These are phyloP conservation scores for Nezara viridula DNA, from an alignment of 2,888 invertebrate genomes.

Conservation along the genomic window DNA sequence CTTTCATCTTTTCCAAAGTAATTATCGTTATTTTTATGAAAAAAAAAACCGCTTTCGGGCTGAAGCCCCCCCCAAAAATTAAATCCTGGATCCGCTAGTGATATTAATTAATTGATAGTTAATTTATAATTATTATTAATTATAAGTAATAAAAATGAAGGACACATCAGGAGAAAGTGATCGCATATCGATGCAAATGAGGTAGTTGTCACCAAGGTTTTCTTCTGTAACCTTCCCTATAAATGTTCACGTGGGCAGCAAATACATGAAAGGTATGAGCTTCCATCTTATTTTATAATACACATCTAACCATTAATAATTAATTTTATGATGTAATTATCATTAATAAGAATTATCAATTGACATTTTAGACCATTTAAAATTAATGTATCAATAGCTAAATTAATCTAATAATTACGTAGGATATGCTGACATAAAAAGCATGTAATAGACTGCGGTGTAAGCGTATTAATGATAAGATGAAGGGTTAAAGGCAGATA, in stretches of 20 bases:
- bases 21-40: no score
- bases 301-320: background rate
- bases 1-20: no score
- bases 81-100: no score
- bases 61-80: no score
- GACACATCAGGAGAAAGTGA: background rate
- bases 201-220: background rate
- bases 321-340: background rate
- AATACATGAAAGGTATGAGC: background rate
- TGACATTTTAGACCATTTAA: background rate
- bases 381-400: background rate
- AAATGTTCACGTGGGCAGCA: background rate
- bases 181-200: conserved; percentile 23
- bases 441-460: background rate
- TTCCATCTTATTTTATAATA: background rate
- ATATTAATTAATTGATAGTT: no score
- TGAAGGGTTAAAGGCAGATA: background rate
- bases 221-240: background rate
- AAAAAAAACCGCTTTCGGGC: no score
- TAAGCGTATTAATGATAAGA: background rate
- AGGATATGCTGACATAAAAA: background rate
- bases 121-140: no score
- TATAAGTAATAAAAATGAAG: background rate
- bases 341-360: background rate
- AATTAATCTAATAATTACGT: background rate